phyloP scores from a whole-genome alignment of 2,113 vertebrate genomes.

The Origma solitaria region DNA sequence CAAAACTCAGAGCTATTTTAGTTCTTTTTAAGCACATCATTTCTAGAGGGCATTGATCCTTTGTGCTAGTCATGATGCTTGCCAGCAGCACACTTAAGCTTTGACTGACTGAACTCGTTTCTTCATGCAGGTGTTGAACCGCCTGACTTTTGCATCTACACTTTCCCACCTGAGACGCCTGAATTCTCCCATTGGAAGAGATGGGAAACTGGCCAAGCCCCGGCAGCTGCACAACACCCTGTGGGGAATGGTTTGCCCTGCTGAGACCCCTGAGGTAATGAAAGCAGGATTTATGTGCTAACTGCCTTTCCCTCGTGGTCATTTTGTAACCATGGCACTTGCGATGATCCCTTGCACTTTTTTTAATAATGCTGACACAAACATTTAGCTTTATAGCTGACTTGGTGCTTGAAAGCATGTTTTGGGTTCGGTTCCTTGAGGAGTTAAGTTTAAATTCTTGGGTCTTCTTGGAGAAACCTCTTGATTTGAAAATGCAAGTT shows the following conservation, averaged over 20 bases:
- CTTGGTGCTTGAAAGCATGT: background rate
- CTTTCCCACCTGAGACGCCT: conserved; percentile 93
- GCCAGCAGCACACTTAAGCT: background rate
- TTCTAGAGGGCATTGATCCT: background rate
- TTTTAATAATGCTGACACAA: background rate
- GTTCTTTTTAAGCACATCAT: background rate
- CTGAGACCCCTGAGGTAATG: conserved; percentile 95
- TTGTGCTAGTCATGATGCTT: background rate
- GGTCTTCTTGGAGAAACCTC: background rate
- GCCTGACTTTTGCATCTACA: conserved; percentile 94
- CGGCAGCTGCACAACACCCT: conserved; percentile 94
- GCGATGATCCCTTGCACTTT: background rate
- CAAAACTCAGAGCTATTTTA: background rate
- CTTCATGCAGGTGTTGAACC: conserved; percentile 86
- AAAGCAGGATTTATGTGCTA: background rate
- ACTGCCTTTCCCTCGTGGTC: background rate
- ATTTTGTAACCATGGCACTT: background rate
- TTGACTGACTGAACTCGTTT: background rate
- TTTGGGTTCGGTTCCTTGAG: background rate
- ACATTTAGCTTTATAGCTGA: background rate
- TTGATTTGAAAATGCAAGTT: background rate
- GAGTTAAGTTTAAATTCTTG: background rate
- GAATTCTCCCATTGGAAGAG: conserved; percentile 95
- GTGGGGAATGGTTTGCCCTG: conserved; percentile 99
- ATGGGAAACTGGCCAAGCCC: conserved; percentile 97